Conservation (phyloP, 1,140 invertebrate species). For the Drosophila nikananu region DNA sequence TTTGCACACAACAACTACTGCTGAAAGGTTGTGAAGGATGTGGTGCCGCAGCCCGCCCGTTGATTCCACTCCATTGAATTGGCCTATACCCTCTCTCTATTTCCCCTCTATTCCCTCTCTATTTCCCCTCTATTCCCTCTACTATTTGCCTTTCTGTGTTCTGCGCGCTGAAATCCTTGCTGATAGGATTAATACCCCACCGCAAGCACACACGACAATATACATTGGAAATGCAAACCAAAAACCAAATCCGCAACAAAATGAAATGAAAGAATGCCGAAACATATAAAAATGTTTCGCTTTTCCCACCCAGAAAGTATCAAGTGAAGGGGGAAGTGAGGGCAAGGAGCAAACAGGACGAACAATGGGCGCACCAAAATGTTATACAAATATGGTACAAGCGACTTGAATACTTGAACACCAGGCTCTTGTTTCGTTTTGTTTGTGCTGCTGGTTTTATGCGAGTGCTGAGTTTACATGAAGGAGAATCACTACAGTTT, state of each 20-base stretch:
- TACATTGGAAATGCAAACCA: constrained; percentile 15
- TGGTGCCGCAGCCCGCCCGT: background rate
- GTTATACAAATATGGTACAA: constrained; percentile 23
- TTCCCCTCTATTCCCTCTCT: background rate
- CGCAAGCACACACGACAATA: constrained; percentile 7
- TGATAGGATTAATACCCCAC: constrained; percentile 20
- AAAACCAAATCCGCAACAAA: constrained; percentile 20
- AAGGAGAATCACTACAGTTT: constrained; percentile 4
- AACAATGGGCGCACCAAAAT: constrained; percentile 17
- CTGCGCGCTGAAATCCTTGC: constrained; percentile 16
- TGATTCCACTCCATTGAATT: constrained; percentile 18
- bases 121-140: background rate
- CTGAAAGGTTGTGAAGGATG: background rate
- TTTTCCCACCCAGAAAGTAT: background rate
- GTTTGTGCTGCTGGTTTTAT: constrained; percentile 14
- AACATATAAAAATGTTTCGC: constrained; percentile 9
- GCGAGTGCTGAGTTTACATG: background rate
- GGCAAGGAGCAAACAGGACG: constrained; percentile 12
- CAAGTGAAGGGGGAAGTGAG: no score
- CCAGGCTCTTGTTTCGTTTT: constrained; percentile 12
- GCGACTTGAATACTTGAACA: constrained; percentile 21
- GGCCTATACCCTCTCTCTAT: background rate
- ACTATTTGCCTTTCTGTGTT: background rate
- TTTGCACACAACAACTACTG: constrained; percentile 7
- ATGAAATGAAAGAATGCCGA: constrained; percentile 12